Evolutionary conservation across 1,140 invertebrate species (phyloP), one percentile per base, ranked within the genome.

Genomic region (Hypsibius dujardini): DNA sequence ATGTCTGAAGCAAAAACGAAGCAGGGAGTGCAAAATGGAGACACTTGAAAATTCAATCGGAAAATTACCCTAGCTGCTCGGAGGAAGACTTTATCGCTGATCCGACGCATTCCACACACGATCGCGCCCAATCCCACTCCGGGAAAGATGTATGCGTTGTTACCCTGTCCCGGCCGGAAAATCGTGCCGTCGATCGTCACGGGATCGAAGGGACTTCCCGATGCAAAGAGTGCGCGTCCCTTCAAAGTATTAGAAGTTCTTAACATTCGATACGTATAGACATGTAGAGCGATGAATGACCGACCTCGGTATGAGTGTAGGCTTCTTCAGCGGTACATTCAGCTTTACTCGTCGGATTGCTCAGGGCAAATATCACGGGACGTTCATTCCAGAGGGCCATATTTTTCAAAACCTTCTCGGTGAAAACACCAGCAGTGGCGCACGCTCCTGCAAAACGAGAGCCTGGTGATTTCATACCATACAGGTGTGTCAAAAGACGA

Each of bases 71-170:
- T 83, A 45, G 92, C 90, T 28, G 93, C 90, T 70, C 91, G 85
- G 1, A 96, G 81, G 82, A 96, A 96, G 75, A 93, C 84, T 75
- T 89, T 87, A 76, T 96, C 90, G 0, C 85, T 86, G 75, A 96
- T 93, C 76, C 90, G 89, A 76, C 91, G 87, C 3, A 90, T 88
- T 50, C 88, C 87, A 72, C 77, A 79, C 7, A 79, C 75, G 59
- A 95, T 90, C 15, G 93, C 89, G 40, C 90, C 93, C 1, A 96
- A 82, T 42, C 90, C 91, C 1, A 96, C 86, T 46, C 90, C 91
- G 1, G 93, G 93, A 81, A 96, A 96, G 73, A 96, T 95, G 79
- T 96, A 96, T 0, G 93, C 89, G 78, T 96, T 96, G 80, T 96
- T 96, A 69, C 92, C 92, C 80, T 96, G 93, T 0, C 93, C 93